Conservation (phyloP, 2,797 vertebrate genomes). For the Siniperca scherzeri region DNA sequence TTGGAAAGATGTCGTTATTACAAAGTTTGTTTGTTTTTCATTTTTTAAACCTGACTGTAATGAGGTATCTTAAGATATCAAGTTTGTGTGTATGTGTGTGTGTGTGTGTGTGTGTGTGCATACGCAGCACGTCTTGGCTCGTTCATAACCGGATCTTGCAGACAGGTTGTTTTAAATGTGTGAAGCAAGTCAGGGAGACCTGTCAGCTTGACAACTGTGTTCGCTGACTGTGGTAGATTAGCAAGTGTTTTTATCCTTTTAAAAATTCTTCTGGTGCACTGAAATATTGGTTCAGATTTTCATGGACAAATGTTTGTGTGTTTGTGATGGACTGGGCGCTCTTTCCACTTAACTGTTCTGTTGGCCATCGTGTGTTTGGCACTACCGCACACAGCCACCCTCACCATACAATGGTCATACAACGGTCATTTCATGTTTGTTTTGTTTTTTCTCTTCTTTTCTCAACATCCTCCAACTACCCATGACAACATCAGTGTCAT, state of each 20-base stretch:
- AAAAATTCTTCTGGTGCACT: constrained; percentile 83
- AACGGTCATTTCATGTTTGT: constrained; percentile 54
- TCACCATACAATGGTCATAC: constrained; percentile 45
- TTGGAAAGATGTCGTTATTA: constrained; percentile 69
- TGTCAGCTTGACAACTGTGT: constrained; percentile 82
- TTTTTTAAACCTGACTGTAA: constrained; percentile 69
- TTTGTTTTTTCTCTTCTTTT: too few relatives aligned
- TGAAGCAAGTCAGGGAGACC: constrained; percentile 83
- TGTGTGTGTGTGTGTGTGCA: constrained; percentile 48
- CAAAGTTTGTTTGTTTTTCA: constrained; percentile 47
- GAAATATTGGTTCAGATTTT: constrained; percentile 83
- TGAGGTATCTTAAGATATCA: constrained; percentile 56
- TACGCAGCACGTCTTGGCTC: constrained; percentile 52
- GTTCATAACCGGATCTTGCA: constrained; percentile 65
- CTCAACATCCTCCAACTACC: constrained; percentile 55
- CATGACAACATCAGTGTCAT: constrained; percentile 63
- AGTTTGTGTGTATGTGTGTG: constrained; percentile 57
- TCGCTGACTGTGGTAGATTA: constrained; percentile 86
- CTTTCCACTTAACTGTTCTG: constrained; percentile 65
- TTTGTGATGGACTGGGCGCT: constrained; percentile 78
- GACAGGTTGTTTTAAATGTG: constrained; percentile 72
- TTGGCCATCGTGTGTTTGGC: constrained; percentile 63
- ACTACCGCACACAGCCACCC: constrained; percentile 45
- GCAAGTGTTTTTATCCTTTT: constrained; percentile 79
- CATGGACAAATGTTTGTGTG: constrained; percentile 81